Conservation (phyloP, 2,113 vertebrate species). For the Felis catus region F.catus_Fca126_mat1.0 CM031425.1:37118501-37119000, state of each 20-base stretch:
- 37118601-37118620: neutral
- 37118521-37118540: neutral
- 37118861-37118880: slow-evolving; percentile 3
- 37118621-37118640: neutral
- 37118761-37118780: neutral
- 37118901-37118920: neutral
- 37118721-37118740: neutral
- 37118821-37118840: neutral
- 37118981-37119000: neutral
- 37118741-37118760: neutral
- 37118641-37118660: slow-evolving; percentile 30
- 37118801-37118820: neutral
- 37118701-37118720: neutral
- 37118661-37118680: neutral
- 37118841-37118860: neutral
- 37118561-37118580: neutral
- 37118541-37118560: neutral
- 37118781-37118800: neutral
- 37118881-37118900: neutral
- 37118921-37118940: neutral
- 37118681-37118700: neutral
- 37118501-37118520: neutral
- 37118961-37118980: neutral
- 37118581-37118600: neutral
- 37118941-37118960: neutral